Evolutionary conservation across 1,140 invertebrate species (phyloP), one percentile per base, ranked within the genome.

Genomic region (Procambarus clarkii): DNA sequence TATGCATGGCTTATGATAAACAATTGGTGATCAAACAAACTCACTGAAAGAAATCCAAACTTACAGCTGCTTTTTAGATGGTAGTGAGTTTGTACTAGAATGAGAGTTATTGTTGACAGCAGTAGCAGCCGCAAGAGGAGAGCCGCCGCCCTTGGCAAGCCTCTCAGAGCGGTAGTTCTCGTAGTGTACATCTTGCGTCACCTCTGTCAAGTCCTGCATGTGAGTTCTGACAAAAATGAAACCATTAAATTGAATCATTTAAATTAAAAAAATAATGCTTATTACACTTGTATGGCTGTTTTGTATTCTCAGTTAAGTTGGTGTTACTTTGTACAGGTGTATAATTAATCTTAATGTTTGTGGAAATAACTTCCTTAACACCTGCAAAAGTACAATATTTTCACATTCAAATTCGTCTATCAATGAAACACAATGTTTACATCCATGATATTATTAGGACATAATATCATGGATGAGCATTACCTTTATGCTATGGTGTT

Each of bases 101-200:
- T 89, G 79, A 24, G 60, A 45, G 86, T 88, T 88, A 34, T 50
- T 82, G 50, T 24, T 82, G 34, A 18, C 24, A 34, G 34, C n/a
- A 21, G 48, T 44, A 50, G 58, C 48, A 15, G 83, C n/a, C 15
- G 84, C 24, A 9, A 86, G 45, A 46, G 90, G 90, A 45, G 90
- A 69, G 9, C 64, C 74, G 21, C 84, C 91, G 54, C 93, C 93
- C 50, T 92, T 92, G 54, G 94, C 94, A 60, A 94, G 81, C 76
- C 94, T 90, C 93, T 93, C 94, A 18, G 94, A 94, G 34, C 96
- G 94, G 93, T 95, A 96, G 90, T 96, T 96, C 93, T 96, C 96
- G 92, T 96, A 96, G 93, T 96, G 95, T 4, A 96, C 93, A 93
- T 95, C 95, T 82, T 95, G 94, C 44, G 95, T 96, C 0, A 95